Base-by-base conservation (phyloP, 2,888 invertebrate genomes). In the Acanthopleura granulata region DNA sequence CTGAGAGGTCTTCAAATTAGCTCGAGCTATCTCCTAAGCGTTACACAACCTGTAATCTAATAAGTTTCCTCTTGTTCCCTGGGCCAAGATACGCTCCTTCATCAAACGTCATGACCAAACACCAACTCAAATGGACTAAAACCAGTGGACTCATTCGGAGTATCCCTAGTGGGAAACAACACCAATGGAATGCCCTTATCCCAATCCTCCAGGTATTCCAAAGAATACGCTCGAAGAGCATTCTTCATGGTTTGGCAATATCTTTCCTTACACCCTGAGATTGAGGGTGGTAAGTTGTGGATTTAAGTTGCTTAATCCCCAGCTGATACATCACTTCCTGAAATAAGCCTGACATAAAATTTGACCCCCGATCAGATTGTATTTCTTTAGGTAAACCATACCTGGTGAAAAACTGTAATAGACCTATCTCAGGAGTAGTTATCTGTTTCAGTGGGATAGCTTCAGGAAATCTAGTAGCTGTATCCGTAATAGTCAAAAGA, bases 11-110 rank as follows among this genome's bases (percentile, higher is more conserved):
- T 30, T 69, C 25, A 69, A 14, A 27, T 25, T n/a, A 18, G 16
- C 27, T 16, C 66, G 50, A 57, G 80, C 82, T 18, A 76, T 15
- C 30, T 80, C 73, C 22, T 49, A 50, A 4, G 76, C 79, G 3
- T 74, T 49, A 25, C 11, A 49, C n/a, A 79, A 57, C 49, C 69
- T 75, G 49, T 74, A 49, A n/a, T 74, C 62, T 61, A 61, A 70
- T 27, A 73, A 16, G 72, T 62, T 51, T 25, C 18, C 11, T 74
- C 62, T 12, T 51, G 72, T 12, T 70, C 76, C 27, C 72, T 73
- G 49, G 73, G 12, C 79, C 57, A 77, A 25, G 30, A 69, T 25
- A 25, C 1, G 16, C 25, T 69, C 69, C 25, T 69, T 69, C 29
- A 69, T 16, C 27, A 69, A 30, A 79, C 77, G 12, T 76, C 62